Conservation (phyloP, 2,888 invertebrate species). For the Caenorhabditis drosophilae region DNA sequence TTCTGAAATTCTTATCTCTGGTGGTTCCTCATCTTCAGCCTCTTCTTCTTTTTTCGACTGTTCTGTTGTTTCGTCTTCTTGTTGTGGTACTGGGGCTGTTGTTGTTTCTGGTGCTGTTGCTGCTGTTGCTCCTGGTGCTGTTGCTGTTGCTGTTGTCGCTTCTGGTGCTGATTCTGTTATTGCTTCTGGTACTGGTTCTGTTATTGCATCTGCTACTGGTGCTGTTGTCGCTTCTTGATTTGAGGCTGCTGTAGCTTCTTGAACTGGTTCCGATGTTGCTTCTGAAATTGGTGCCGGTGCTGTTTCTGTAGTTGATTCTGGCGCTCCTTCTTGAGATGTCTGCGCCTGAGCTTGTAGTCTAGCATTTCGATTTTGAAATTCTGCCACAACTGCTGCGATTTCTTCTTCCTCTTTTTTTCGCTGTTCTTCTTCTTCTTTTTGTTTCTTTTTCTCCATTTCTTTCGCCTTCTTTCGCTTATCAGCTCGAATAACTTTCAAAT, state of each 20-base stretch:
- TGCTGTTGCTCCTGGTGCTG: too few species aligned
- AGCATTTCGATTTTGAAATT: too few species aligned
- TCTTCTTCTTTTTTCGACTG: conserved; percentile 5
- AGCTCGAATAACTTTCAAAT: conserved; percentile 25
- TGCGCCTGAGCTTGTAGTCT: too few species aligned
- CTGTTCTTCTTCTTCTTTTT: conserved; percentile 15
- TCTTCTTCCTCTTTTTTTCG: background rate
- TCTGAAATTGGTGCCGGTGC: background rate
- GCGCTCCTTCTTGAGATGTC: conserved; percentile 1
- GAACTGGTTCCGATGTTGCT: background rate
- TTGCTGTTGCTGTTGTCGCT: background rate
- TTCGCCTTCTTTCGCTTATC: conserved; percentile 25
- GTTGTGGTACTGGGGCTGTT: too few species aligned
- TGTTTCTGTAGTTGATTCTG: background rate
- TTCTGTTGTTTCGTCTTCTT: conserved; percentile 2
- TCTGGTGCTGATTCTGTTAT: background rate
- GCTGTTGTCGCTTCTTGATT: background rate
- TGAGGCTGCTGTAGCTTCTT: background rate
- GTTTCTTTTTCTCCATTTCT: conserved; percentile 33
- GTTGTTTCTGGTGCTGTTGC: too few species aligned
- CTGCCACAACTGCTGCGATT: conserved; percentile 1
- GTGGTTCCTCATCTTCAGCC: conserved; percentile 23
- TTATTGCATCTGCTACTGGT: background rate
- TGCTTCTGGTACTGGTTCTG: background rate
- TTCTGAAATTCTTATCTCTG: conserved; percentile 26